Conservation (phyloP, 2,888 invertebrate species). For the Eulithis testata region DNA sequence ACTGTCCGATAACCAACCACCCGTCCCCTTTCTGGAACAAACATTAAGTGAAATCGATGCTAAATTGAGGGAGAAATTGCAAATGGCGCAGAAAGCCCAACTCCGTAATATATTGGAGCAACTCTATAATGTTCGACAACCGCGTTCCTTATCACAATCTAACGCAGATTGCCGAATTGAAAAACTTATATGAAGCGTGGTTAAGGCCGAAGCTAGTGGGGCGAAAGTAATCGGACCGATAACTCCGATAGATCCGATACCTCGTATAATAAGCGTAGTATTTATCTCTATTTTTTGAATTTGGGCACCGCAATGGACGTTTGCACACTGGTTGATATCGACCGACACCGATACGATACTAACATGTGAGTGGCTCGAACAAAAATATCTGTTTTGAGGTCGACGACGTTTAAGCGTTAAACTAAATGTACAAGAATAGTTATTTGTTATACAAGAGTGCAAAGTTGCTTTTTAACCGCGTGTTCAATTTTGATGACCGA, state of each 20-base stretch:
- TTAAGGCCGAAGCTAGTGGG: slow-evolving; percentile 14
- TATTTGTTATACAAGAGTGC: no score
- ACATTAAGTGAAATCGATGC: slow-evolving; percentile 28
- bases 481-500: no score
- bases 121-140: slow-evolving; percentile 42
- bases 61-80: slow-evolving; percentile 39
- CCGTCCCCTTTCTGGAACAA: slow-evolving; percentile 6
- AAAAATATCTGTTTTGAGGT: no score
- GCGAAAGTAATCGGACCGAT: slow-evolving; percentile 25
- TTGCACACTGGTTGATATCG: no score
- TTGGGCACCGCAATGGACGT: neutral
- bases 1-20: neutral
- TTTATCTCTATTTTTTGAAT: slow-evolving; percentile 12
- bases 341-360: no score
- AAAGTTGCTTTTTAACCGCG: no score
- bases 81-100: slow-evolving; percentile 48
- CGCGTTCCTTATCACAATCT: slow-evolving; percentile 37
- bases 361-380: no score
- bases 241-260: slow-evolving; percentile 26
- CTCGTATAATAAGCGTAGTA: no score
- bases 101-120: slow-evolving; percentile 35
- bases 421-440: no score
- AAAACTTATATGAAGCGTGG: slow-evolving; percentile 46
- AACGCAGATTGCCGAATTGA: slow-evolving; percentile 42
- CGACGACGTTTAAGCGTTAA: no score